Conservation (phyloP, 2,888 invertebrate species). For the Ptilodon capucinus region DNA sequence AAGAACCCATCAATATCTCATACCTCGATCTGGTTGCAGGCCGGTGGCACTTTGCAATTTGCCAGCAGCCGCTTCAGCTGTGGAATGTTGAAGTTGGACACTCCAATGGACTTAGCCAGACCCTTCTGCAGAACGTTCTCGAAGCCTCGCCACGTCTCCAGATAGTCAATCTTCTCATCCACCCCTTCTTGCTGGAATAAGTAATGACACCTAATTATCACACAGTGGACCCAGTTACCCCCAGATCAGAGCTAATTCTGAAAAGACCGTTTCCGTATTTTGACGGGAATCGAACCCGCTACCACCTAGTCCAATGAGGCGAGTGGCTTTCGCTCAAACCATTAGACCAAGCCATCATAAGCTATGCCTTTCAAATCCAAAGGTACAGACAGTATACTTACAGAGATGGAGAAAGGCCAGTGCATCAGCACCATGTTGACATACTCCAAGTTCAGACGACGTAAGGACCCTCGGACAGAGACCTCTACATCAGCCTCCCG, state of each 20-base stretch:
- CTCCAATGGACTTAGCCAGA: slow-evolving; percentile 86
- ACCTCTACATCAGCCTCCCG: slow-evolving; percentile 57
- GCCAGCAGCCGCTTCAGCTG: slow-evolving; percentile 86
- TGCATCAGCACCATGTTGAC: slow-evolving; percentile 64
- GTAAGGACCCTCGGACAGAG: slow-evolving; percentile 55
- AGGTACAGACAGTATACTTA: no score
- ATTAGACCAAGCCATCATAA: no score
- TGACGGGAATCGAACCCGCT: no score
- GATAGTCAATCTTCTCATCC: slow-evolving; percentile 86
- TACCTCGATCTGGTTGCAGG: slow-evolving; percentile 79
- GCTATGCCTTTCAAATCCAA: no score
- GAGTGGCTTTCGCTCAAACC: no score
- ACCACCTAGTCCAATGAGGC: no score
- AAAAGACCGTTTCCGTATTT: no score
- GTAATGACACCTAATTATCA: no score
- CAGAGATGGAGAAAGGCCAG: slow-evolving; percentile 68
- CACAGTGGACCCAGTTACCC: no score
- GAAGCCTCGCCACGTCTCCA: slow-evolving; percentile 89
- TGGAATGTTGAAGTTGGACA: slow-evolving; percentile 90
- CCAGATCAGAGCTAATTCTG: no score
- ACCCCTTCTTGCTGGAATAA: slow-evolving; percentile 58
- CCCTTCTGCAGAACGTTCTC: slow-evolving; percentile 86
- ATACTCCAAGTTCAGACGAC: slow-evolving; percentile 58
- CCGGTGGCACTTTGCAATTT: slow-evolving; percentile 83
- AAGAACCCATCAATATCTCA: no score